Evolutionary conservation across 2,888 invertebrate genomes (phyloP), one percentile per base, ranked within the genome.

Genomic region (Protodeltote pygarga): DNA sequence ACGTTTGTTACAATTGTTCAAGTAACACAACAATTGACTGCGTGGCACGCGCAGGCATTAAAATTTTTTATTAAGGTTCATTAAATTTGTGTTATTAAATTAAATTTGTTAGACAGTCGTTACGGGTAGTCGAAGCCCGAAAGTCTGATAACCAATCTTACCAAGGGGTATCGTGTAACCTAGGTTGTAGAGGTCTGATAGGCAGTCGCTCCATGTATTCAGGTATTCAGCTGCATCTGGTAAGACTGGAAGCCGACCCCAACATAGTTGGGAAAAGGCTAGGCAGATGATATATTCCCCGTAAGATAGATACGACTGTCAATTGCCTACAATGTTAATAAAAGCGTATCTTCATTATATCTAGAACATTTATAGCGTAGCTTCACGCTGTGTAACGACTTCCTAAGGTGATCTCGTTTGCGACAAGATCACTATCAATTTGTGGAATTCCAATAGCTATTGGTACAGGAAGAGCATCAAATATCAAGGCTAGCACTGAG

Each of bases 401-500:
- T 38, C 57, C 62, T 61, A 39, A 50, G 38, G 28, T 40, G 55
- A 57, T 65, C 39, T 59, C 42, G 49, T 44, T 59, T 38, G 28
- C 37, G 47, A 58, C 51, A 28, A 34, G 46, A 51, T 53, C 44
- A 39, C n/a, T 55, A 58, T 51, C 47, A 49, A 48, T 53, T 46
- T 51, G 48, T 53, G 49, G 58, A 68, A 71, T 68, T 63, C 48
- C 51, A 53, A 54, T 48, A 48, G 31, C 20, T 46, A 48, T 65
- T 37, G 21, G 25, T 58, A 25, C 44, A 66, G 71, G 69, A 73
- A 68, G 55, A 59, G 38, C 34, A 40, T 59, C 52, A 50, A 33
- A 58, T 57, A 61, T 46, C 59, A 65, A 67, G 71, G 71, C 9
- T 39, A 27, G 16, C 21, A 13, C n/a, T 38, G 34, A 63, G 58